Percentiles rank a stretch among this genome's conserved stretches.
These are phyloP conservation scores for Natrix natrix DNA, from an alignment of 2,797 vertebrate genomes.

Conservation along the genomic window DNA sequence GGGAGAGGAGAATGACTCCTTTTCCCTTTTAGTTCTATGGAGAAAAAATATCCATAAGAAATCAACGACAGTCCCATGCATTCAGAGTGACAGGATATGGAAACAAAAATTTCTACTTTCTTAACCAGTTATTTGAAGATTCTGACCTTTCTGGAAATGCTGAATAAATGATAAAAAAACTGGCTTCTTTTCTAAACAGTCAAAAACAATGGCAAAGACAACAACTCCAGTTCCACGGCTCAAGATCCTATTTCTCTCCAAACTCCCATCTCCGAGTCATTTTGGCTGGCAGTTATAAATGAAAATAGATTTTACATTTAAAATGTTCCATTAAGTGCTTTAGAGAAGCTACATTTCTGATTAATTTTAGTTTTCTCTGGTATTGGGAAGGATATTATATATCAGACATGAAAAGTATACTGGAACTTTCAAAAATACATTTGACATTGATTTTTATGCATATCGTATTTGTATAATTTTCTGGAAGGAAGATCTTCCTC, in stretches of 20 bases:
- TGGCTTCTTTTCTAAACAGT: not conserved
- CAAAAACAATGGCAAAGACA: not conserved
- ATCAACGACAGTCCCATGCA: not conserved
- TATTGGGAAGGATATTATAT: not conserved
- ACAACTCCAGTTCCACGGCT: not conserved
- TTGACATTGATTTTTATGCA: conserved; percentile 1
- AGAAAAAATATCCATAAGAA: not conserved
- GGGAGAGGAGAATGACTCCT: not conserved
- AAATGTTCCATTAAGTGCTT: conserved; percentile 6
- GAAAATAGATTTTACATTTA: conserved; percentile 30
- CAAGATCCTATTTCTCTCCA: not conserved
- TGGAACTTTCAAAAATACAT: conserved; percentile 20
- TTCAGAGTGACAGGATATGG: not conserved
- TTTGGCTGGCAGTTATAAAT: conserved; percentile 14
- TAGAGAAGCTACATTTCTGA: not conserved
- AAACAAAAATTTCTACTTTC: not conserved
- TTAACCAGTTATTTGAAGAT: conserved; percentile 7
- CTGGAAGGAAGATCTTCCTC: conserved; percentile 11
- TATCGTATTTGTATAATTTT: not conserved
- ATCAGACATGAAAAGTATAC: not conserved
- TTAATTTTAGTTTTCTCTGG: conserved; percentile 13
- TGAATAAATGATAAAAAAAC: fast-evolving
- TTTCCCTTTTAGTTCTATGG: not conserved
- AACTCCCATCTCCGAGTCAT: fast-evolving
- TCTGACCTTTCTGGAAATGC: conserved; percentile 5